Conservation (phyloP, 2,888 invertebrate species). For the Drosophila gaucha region DNA sequence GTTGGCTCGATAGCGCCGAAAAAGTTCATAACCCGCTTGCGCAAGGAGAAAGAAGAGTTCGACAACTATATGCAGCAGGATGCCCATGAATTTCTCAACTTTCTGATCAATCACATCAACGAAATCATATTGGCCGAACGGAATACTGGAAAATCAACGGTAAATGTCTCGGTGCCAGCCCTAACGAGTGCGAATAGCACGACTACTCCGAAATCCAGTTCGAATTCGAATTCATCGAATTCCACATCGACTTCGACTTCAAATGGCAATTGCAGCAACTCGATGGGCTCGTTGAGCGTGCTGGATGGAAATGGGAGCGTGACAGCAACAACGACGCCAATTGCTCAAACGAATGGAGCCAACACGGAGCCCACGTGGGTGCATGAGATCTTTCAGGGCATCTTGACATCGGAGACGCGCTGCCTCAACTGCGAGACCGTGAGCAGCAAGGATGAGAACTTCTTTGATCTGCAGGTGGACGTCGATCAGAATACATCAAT, state of each 20-base stretch:
- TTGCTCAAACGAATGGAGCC: slow-evolving; percentile 84
- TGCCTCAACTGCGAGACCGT: slow-evolving; percentile 99
- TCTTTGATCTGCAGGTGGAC: slow-evolving; percentile 99
- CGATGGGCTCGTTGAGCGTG: slow-evolving; percentile 76
- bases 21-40: slow-evolving; percentile 98
- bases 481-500: slow-evolving; percentile 99
- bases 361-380: slow-evolving; percentile 97
- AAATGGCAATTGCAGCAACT: slow-evolving; percentile 80
- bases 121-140: slow-evolving; percentile 96
- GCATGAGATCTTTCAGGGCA: slow-evolving; percentile 99
- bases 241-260: slow-evolving; percentile 75
- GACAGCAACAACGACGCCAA: slow-evolving; percentile 70
- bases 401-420: slow-evolving; percentile 98
- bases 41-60: slow-evolving; percentile 99
- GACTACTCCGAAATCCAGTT: slow-evolving; percentile 57
- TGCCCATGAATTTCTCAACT: slow-evolving; percentile 99
- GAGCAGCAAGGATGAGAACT: slow-evolving; percentile 99
- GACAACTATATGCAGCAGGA: slow-evolving; percentile 99
- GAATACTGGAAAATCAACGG: slow-evolving; percentile 56
- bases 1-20: slow-evolving; percentile 99
- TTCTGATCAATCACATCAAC: slow-evolving; percentile 98
- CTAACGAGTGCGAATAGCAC: slow-evolving; percentile 18
- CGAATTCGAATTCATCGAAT: slow-evolving; percentile 73
- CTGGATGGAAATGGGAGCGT: slow-evolving; percentile 58
- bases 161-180: slow-evolving; percentile 18